phyloP scores from a whole-genome alignment of 2,113 vertebrate genomes.

The Epinephelus fuscoguttatus region DNA sequence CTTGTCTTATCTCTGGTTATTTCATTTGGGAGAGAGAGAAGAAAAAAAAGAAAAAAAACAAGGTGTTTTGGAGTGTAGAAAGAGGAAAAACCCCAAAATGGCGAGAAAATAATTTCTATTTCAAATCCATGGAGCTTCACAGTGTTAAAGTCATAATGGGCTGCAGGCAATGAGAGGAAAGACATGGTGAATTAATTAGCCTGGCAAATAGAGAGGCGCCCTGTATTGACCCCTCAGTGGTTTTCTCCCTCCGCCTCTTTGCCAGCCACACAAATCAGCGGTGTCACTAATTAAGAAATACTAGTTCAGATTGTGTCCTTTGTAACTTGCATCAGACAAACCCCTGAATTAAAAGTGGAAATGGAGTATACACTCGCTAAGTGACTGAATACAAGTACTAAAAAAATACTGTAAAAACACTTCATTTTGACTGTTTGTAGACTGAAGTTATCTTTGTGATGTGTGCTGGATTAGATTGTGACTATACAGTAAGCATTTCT shows the following conservation, averaged over 20 bases:
- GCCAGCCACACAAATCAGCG: constrained; percentile 91
- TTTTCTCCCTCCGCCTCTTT: constrained; percentile 92
- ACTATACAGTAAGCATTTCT: not conserved
- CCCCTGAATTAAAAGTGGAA: constrained; percentile 85
- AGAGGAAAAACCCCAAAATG: constrained; percentile 22
- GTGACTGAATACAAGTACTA: not conserved
- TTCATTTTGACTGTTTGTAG: not conserved
- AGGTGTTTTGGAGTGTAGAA: constrained; percentile 47
- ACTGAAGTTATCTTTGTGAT: not conserved
- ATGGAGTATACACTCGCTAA: constrained; percentile 84
- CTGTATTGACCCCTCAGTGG: constrained; percentile 91
- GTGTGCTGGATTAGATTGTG: not conserved
- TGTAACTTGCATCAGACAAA: constrained; percentile 89
- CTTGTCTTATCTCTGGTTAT: constrained; percentile 63
- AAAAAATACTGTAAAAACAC: not conserved
- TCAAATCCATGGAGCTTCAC: constrained; percentile 69
- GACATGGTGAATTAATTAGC: constrained; percentile 96
- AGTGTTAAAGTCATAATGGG: constrained; percentile 88
- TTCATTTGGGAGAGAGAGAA: constrained; percentile 45
- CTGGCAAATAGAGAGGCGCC: constrained; percentile 90
- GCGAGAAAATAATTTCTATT: constrained; percentile 62
- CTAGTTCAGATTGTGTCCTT: constrained; percentile 80
- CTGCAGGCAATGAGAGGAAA: constrained; percentile 89
- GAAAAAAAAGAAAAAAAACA: not conserved
- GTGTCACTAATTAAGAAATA: constrained; percentile 96